Base-by-base conservation (phyloP, 2,113 vertebrate genomes). In the Chionodraco myersi region DNA sequence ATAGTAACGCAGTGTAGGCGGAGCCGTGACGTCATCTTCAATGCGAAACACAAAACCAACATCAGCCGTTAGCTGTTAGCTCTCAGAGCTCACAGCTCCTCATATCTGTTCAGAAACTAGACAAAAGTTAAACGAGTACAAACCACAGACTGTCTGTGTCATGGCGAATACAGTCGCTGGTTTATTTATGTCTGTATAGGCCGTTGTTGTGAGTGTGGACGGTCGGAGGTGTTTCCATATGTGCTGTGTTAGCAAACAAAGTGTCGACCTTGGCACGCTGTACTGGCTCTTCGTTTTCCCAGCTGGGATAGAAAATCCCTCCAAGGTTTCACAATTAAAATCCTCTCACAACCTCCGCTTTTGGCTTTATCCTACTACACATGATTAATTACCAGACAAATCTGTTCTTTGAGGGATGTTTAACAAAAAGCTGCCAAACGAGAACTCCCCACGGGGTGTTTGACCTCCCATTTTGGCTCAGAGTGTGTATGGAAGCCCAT, bases 181-280 rank as follows among this genome's bases (percentile, higher is more conserved):
- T 30, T 30, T 4, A 30, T 30, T 4, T 30, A 30, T 30, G 30
- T 30, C 30, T 30, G 3, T 26, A 26, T 4, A 30, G 30, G 30
- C 30, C 30, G 30, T 30, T 30, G 30, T 30, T 30, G 30, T 30
- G 30, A 30, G 30, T 30, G 30, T 30, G 30, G 30, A 30, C 3
- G 30, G 30, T 30, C 30, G 30, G 3, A 82, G 84, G 81, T 88
- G 84, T 87, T 85, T 84, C 74, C 78, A 75, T 71, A 84, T 88
- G 86, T 84, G 84, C 87, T 80, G 75, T 64, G 87, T 86, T 77
- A 34, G 82, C 87, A 90, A 89, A 78, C 82, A 86, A 48, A 44
- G 67, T 5, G 1, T 59, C 6, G 68, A 87, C 87, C 86, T 89
- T 87, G 86, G 84, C 84, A 21, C 5, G 75, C 30, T 34, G 51